Evolutionary conservation across 2,888 invertebrate genomes (phyloP).

Genomic region (Muschampia plurimacula): DNA sequence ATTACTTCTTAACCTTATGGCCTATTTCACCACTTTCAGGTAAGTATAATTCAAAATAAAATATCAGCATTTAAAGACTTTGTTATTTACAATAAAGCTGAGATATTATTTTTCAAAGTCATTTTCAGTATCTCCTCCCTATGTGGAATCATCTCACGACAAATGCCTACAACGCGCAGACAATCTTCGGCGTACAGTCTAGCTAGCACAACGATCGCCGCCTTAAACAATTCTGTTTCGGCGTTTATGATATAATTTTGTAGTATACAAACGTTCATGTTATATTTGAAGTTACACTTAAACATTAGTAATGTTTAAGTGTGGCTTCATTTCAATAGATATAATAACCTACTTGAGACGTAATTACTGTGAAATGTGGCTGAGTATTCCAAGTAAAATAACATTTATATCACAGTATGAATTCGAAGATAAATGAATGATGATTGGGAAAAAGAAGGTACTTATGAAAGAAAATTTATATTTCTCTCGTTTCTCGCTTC

Average conservation of each 20-base stretch:
- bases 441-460: neutral
- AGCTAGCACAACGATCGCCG: neutral
- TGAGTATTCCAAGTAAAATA: too few species aligned
- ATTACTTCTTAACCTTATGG: too few species aligned
- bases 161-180: neutral
- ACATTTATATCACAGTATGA: neutral
- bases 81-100: too few species aligned
- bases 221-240: neutral
- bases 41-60: too few species aligned
- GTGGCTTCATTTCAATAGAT: too few species aligned
- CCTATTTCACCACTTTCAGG: too few species aligned
- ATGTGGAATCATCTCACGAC: neutral
- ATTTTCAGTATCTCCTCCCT: neutral
- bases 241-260: neutral
- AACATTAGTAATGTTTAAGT: too few species aligned
- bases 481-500: neutral
- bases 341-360: too few species aligned
- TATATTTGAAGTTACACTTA: too few species aligned
- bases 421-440: neutral
- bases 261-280: neutral
- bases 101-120: neutral
- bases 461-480: constrained; percentile 2
- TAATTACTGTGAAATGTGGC: too few species aligned
- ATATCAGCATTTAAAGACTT: too few species aligned
- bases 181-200: neutral